Percentiles rank a stretch among this genome's conserved stretches.
Evolutionary conservation across 2,797 vertebrate genomes (phyloP).

Genomic region (Sphaeramia orbicularis): DNA sequence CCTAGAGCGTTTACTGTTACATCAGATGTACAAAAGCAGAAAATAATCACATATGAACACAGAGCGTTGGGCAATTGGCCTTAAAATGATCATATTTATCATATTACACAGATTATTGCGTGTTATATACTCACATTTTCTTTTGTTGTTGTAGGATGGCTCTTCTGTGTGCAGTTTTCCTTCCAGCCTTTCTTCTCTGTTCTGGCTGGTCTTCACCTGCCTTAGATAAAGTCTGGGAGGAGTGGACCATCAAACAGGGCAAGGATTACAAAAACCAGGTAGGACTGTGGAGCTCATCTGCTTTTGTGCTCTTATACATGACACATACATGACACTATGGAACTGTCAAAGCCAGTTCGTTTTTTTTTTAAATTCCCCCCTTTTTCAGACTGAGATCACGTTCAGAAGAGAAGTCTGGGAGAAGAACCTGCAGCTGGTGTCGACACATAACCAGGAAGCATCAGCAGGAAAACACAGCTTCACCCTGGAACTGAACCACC

Average conservation of each 20-base stretch:
- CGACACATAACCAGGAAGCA: constrained; percentile 79
- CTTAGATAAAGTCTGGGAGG: constrained; percentile 61
- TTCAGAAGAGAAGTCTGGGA: constrained; percentile 81
- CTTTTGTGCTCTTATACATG: background rate
- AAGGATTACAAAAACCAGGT: constrained; percentile 73
- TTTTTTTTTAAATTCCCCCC: background rate
- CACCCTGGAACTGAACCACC: constrained; percentile 80
- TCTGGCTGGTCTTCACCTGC: background rate
- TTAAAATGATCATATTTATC: background rate
- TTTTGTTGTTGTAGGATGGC: constrained; percentile 57
- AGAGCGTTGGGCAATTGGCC: too few species aligned
- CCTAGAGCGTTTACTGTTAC: too few species aligned
- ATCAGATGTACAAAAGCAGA: too few species aligned
- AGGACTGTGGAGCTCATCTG: background rate
- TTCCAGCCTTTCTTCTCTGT: constrained; percentile 16
- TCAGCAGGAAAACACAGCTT: constrained; percentile 76
- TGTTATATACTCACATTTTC: background rate
- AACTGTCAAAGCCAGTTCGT: background rate
- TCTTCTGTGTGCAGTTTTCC: background rate
- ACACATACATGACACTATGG: background rate
- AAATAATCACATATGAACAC: background rate
- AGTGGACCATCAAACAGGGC: constrained; percentile 66
- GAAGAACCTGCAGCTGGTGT: constrained; percentile 71
- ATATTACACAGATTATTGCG: accelerated
- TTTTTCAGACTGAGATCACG: constrained; percentile 64